Evolutionary conservation across 1,140 invertebrate genomes (phyloP), one percentile per base, ranked within the genome.

Genomic region (Drosophila ironensis): DNA sequence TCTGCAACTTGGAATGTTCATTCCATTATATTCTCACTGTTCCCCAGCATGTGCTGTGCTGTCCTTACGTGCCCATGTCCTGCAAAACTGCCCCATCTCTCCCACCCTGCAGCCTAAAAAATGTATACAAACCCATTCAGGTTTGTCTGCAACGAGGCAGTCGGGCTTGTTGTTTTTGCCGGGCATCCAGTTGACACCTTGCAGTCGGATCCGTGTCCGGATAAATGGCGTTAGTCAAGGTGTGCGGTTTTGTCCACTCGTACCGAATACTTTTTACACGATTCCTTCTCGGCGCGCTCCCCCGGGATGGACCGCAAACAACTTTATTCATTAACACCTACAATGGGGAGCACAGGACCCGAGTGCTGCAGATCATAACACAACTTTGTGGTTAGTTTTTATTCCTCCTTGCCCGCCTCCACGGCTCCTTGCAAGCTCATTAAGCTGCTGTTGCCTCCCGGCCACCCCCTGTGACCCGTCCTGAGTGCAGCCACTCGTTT

Each of bases 251-350:
- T 33, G 30, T 60, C 30, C 61, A 59, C 51, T 35, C 51, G 28
- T 24, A 41, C 41, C 40, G 44, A 25, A 50, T 54, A 46, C 46
- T 80, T 69, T 76, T 68, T 72, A 68, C 67, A 56, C 28, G 66
- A 37, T 56, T 70, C 52, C 44, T 74, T 53, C 56, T 38, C 53
- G 61, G 6, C 25, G 7, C 7, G 25, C 25, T 78, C 54, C 53
- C 63, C 41, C 53, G 54, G 46, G 59, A 41, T 41, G 72, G 68
- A 82, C 78, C 76, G 64, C 81, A 81, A 76, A 70, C 72, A 88
- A 86, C 80, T 80, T 86, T 88, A 78, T 88, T 88, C 84, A 88
- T 88, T 88, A 88, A 88, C 84, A 88, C 84, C 86, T 88, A 84
- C 84, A 84, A 88, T 69, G 45, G 12, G n/a, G 48, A 28, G 48